A percentile compares a stretch with the other conserved stretches of the same genome.
These are phyloP conservation scores for Cosmia trapezina DNA, from an alignment of 2,888 invertebrate species.

Conservation along the genomic window DNA sequence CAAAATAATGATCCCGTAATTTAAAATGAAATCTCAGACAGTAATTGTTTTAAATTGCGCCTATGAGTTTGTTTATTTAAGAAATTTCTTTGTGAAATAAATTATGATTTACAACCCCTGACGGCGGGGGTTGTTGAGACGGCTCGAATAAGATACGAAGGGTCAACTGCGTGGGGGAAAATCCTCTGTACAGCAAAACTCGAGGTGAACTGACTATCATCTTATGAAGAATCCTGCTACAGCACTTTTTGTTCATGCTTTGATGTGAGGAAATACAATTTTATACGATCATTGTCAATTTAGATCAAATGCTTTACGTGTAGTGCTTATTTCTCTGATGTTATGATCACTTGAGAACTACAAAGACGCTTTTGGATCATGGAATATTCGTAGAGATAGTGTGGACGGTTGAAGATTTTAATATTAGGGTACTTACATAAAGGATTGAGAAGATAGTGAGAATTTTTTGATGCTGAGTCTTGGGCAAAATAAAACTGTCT, in stretches of 20 bases:
- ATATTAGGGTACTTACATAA: conserved; percentile 5
- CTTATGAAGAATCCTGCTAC: conserved; percentile 67
- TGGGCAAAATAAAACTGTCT: neutral
- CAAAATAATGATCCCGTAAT: conserved; percentile 55
- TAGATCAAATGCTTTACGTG: conserved; percentile 49
- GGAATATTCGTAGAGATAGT: conserved; percentile 8
- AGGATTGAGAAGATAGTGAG: neutral
- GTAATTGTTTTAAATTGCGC: conserved; percentile 67
- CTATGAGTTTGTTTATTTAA: conserved; percentile 62
- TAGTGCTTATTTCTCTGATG: conserved; percentile 38
- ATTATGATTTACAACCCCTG: conserved; percentile 80
- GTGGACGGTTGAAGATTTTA: conserved; percentile 17
- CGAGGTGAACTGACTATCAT: conserved; percentile 66
- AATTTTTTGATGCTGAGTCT: neutral
- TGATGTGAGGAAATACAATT: conserved; percentile 68
- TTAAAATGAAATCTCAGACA: conserved; percentile 64
- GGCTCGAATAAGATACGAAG: conserved; percentile 77
- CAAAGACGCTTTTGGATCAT: conserved; percentile 27
- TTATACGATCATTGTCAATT: conserved; percentile 58
- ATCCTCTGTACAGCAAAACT: conserved; percentile 63
- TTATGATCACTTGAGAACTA: conserved; percentile 38
- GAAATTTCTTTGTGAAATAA: conserved; percentile 70
- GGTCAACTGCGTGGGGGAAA: conserved; percentile 76
- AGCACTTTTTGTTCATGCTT: conserved; percentile 66
- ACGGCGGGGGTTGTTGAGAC: conserved; percentile 69